Base-by-base conservation (phyloP, 2,113 vertebrate genomes). In the Struthidea cinerea region DNA sequence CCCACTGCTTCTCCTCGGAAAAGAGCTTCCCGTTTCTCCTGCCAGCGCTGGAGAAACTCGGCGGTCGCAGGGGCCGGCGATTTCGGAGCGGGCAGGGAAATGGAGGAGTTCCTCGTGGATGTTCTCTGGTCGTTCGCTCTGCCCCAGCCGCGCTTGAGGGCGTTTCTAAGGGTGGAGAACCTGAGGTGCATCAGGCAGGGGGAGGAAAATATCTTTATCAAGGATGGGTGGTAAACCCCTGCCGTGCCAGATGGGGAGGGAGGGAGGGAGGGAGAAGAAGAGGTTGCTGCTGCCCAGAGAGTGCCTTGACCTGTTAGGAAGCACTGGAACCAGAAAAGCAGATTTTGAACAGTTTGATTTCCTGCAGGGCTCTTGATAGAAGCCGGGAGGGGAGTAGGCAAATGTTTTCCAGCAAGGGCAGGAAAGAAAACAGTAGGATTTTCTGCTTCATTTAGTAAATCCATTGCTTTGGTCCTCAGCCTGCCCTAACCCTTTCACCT, bases 371-470 rank as follows among this genome's bases (percentile, higher is more conserved):
- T 79, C 75, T 63, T 78, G 83, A 33, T 42, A 24, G 30, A 28
- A 52, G 49, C 10, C 1, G 0, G 15, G 53, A 88, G 46, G 41
- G 75, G 7, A 55, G 17, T 5, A 60, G 67, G 44, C 9, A 96
- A 75, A 37, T 79, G 17, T 85, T 88, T 80, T 52, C 44, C 37
- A 88, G 61, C 61, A 73, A 74, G 52, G n/a, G 37, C 33, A 91
- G 47, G 60, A 74, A 50, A 87, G 52, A 69, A 95, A 91, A 37
- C 14, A 64, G 49, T n/a, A 42, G 52, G 57, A 71, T 90, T 87
- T 94, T 92, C 68, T 92, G 68, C 79, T 69, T 83, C 50, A 6
- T 77, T 92, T 90, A 67, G 44, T 44, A 88, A 90, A 84, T 42
- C 42, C 26, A 53, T 71, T 64, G 53, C 26, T 70, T 95, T 93